phyloP scores from a whole-genome alignment of 2,888 invertebrate species.

The Scaptomyza caliginosa region DNA sequence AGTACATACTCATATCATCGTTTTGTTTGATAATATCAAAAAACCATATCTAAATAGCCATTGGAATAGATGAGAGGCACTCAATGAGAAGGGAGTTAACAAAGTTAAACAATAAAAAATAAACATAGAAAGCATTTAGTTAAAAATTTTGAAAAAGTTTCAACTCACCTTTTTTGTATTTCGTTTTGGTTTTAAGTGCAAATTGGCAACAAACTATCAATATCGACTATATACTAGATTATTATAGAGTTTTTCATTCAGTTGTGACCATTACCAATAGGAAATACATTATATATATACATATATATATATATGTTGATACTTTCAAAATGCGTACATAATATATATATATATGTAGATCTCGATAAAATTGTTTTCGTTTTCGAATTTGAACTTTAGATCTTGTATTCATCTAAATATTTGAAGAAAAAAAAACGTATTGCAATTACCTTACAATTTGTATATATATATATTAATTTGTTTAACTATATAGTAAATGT shows the following conservation, averaged over 20 bases:
- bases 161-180: not conserved
- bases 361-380: conserved; percentile 20
- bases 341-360: conserved; percentile 15
- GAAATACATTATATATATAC: conserved; percentile 22
- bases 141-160: not conserved
- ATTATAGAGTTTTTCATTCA: conserved; percentile 3
- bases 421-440: conserved; percentile 22
- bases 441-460: conserved; percentile 13
- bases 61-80: conserved; percentile 48
- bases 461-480: conserved; percentile 44
- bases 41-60: conserved; percentile 15
- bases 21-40: conserved; percentile 23
- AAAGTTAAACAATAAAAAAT: not conserved
- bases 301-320: too few species aligned
- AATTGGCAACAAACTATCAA: conserved; percentile 9
- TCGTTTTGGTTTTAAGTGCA: conserved; percentile 11
- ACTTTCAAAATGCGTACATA: too few species aligned
- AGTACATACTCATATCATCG: conserved; percentile 21
- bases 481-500: conserved; percentile 48
- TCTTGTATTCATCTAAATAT: conserved; percentile 36
- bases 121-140: not conserved
- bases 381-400: conserved; percentile 36
- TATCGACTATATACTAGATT: conserved; percentile 5
- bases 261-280: conserved; percentile 36
- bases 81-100: conserved; percentile 22